Base-by-base conservation (phyloP, 2,113 vertebrate species). In the Pollimyrus isidori region DNA sequence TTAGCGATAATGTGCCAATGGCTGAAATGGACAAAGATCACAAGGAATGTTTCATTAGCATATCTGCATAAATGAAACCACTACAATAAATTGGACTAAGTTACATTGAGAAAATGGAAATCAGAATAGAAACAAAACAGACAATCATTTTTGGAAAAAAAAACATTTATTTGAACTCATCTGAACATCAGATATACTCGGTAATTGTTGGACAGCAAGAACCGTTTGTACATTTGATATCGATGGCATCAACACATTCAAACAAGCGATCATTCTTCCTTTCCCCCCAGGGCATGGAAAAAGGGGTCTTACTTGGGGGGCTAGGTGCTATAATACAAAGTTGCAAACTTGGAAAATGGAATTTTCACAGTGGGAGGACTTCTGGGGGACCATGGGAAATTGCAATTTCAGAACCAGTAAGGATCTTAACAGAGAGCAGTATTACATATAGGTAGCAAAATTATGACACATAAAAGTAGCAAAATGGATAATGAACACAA, bases 151-250 rank as follows among this genome's bases (percentile, higher is more conserved):
- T 58, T 56, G 35, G 15, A 87, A 87, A 87, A 56, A 48, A 87
- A 58, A 65, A 48, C 30, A 53, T 87, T 87, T 87, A 97, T 97
- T 97, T 96, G 95, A 97, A 97, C 95, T 96, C 95, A 97, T 97
- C 97, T 97, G 96, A 97, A 97, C 96, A 97, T 97, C 97, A 97
- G 96, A 97, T 97, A 97, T 96, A 96, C 95, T 96, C 95, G 95
- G 96, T 97, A 91, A 90, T 88, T 90, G 96, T 95, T 96, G 96
- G 95, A 96, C 95, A 96, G 96, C 95, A 96, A 96, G 96, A 96
- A 97, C 96, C 96, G 95, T 96, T 96, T 96, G 96, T 96, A 97
- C 96, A 96, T 96, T 97, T 96, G 95, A 96, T 96, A 96, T 94
- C 94, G 95, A 96, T 97, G 96, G 95, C 95, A 95, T 95, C 95